phyloP scores from a whole-genome alignment of 2,113 vertebrate species.

The Montifringilla adamsi region DNA sequence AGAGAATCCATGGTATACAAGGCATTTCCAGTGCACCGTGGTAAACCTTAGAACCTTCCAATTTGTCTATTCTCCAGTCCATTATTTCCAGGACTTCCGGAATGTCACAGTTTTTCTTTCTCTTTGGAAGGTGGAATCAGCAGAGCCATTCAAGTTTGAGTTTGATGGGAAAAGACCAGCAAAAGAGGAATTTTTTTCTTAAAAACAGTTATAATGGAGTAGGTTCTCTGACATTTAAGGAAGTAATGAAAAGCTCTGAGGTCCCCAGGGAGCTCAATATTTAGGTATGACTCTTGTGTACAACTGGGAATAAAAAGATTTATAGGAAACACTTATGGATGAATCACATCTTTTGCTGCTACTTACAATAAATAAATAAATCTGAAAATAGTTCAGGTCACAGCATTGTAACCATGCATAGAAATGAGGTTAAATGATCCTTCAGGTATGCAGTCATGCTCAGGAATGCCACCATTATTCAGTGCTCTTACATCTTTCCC shows the following conservation, averaged over 20 bases:
- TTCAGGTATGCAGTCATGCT: not conserved
- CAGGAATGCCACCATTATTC: not conserved
- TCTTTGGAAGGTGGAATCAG: not conserved
- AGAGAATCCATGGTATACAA: not conserved
- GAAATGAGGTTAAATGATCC: slow-evolving; percentile 30
- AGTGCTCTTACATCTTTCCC: not conserved
- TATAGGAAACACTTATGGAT: not conserved
- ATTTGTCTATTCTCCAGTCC: not conserved
- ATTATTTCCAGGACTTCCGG: not conserved
- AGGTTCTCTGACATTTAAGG: not conserved
- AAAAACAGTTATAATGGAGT: not conserved
- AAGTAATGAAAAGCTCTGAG: not conserved
- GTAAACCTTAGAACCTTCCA: not conserved
- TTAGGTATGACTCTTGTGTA: not conserved
- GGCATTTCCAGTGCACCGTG: not conserved
- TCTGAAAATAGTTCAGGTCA: not conserved
- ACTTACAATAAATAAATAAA: not conserved
- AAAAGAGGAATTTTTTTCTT: not conserved
- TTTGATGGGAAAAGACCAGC: not conserved
- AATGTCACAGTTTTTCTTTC: not conserved
- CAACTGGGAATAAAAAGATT: not conserved
- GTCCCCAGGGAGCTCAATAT: not conserved
- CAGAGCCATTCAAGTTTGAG: not conserved
- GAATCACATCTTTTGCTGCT: not conserved
- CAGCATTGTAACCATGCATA: not conserved